A percentile compares a stretch with the other conserved stretches of the same genome.
Conservation (phyloP, 1,140 invertebrate genomes). For the Halictus rubicundus region DNA sequence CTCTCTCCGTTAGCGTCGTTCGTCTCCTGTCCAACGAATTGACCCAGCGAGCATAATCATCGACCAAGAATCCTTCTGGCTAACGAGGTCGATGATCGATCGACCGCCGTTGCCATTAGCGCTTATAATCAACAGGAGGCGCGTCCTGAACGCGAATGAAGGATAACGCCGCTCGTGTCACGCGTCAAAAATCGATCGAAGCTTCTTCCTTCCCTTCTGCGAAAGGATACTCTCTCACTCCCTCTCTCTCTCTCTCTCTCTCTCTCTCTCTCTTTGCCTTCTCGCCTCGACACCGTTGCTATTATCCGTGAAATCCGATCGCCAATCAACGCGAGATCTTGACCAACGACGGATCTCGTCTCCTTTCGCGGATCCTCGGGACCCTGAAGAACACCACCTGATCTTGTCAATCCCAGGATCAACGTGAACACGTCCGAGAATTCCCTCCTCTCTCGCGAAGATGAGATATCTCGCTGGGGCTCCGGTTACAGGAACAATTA, state of each 20-base stretch:
- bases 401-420: not conserved
- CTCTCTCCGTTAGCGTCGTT: not conserved
- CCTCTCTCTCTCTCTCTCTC: no score
- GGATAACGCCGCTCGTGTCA: constrained; percentile 14
- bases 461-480: not conserved
- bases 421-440: not conserved
- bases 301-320: constrained; percentile 33
- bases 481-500: not conserved
- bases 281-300: constrained; percentile 26
- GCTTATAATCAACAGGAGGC: constrained; percentile 30
- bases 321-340: constrained; percentile 1
- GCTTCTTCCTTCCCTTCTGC: constrained; percentile 22
- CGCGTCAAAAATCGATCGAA: constrained; percentile 25
- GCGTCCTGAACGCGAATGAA: constrained; percentile 6
- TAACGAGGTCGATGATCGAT: constrained; percentile 47
- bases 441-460: not conserved
- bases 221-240: constrained; percentile 6
- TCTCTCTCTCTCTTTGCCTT: not conserved
- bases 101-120: constrained; percentile 15
- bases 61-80: not conserved
- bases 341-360: constrained; percentile 9
- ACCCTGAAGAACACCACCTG: no score
- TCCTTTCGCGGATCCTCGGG: not conserved
- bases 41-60: not conserved
- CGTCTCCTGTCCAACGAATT: not conserved